A percentile compares a stretch with the other conserved stretches of the same genome.
These are phyloP conservation scores for Mamestra configurata DNA, from an alignment of 1,140 invertebrate species.

Conservation along the genomic window DNA sequence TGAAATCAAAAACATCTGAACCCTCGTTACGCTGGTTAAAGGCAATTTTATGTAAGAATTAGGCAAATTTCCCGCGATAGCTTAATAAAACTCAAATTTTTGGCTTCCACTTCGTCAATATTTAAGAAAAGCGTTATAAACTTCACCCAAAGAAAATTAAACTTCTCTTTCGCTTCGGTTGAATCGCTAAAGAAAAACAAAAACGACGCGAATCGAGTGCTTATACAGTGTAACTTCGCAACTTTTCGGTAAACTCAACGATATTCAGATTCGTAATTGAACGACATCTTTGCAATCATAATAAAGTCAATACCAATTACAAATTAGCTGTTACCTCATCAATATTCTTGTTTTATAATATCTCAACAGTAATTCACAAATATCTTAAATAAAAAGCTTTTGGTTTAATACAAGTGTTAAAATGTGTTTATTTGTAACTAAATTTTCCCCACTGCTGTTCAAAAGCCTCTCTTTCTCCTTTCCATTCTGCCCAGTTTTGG, in stretches of 20 bases:
- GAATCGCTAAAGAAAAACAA: slow-evolving; percentile 54
- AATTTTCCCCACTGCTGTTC: no score
- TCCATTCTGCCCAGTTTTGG: no score
- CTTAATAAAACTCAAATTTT: slow-evolving; percentile 52
- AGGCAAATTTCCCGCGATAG: slow-evolving; percentile 32
- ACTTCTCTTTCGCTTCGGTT: slow-evolving; percentile 47
- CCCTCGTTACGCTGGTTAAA: slow-evolving; percentile 21
- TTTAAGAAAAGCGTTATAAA: slow-evolving; percentile 50
- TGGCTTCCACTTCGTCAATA: slow-evolving; percentile 51
- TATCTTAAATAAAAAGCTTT: no score
- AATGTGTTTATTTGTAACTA: no score
- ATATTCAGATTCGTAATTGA: slow-evolving; percentile 10
- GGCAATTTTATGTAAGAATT: slow-evolving; percentile 46
- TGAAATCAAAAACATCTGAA: slow-evolving; percentile 38
- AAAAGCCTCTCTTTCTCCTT: no score
- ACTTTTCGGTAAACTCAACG: slow-evolving; percentile 40
- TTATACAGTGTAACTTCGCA: slow-evolving; percentile 49
- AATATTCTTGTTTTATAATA: background rate
- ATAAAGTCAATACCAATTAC: background rate
- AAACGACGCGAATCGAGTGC: slow-evolving; percentile 45
- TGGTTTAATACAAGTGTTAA: no score
- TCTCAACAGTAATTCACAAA: background rate
- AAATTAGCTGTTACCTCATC: background rate
- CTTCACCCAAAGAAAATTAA: slow-evolving; percentile 54
- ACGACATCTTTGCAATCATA: background rate